Evolutionary conservation across 2,113 vertebrate genomes (phyloP).

Genomic region (Sander lucioperca): DNA sequence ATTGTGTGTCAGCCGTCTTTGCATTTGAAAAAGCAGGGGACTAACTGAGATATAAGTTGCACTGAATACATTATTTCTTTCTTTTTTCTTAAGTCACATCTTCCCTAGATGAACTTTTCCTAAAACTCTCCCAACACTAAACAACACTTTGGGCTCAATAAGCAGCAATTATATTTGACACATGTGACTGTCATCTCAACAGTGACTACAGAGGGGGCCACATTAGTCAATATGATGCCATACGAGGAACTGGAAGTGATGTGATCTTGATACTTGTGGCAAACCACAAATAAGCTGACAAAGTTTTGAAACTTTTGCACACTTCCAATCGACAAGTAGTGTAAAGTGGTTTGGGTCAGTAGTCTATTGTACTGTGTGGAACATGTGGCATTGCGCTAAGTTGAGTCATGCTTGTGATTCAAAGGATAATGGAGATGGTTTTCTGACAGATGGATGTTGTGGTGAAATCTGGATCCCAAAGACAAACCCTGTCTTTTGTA

Average conservation of each 20-base stretch:
- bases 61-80: neutral
- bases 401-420: conserved; percentile 73
- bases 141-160: conserved; percentile 25
- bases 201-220: conserved; percentile 46
- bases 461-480: conserved; percentile 73
- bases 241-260: conserved; percentile 70
- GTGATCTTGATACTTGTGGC: conserved; percentile 71
- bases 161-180: conserved; percentile 36
- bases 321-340: conserved; percentile 64
- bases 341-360: conserved; percentile 68
- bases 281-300: conserved; percentile 80
- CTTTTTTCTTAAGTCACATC: conserved; percentile 22
- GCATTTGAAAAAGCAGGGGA: neutral
- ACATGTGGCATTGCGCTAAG: conserved; percentile 84
- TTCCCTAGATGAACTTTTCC: conserved; percentile 26
- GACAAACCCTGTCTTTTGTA: conserved; percentile 72
- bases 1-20: neutral
- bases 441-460: conserved; percentile 80
- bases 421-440: conserved; percentile 72
- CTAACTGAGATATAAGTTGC: neutral
- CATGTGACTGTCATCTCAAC: conserved; percentile 66
- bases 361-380: conserved; percentile 75
- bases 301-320: conserved; percentile 72
- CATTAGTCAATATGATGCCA: conserved; percentile 62
- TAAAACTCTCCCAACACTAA: neutral